Conservation (phyloP, 2,797 vertebrate species). For the Lutjanus campechanus region DNA sequence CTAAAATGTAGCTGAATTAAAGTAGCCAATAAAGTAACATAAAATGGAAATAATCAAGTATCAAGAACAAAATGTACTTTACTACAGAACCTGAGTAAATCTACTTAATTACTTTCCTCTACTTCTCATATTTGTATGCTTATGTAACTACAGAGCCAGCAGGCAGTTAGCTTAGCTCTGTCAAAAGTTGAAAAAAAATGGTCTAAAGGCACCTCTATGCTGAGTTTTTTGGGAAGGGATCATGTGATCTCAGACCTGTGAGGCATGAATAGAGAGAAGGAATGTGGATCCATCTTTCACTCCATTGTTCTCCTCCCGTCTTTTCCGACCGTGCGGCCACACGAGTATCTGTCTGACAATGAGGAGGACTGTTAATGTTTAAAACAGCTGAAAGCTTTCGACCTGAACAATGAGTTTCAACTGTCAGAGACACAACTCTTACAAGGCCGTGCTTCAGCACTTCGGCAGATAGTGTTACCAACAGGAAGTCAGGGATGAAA, state of each 20-base stretch:
- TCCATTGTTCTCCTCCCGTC: slow-evolving; percentile 51
- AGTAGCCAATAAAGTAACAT: too few species aligned
- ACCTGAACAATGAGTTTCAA: slow-evolving; percentile 48
- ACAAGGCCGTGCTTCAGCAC: slow-evolving; percentile 17
- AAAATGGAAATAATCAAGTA: too few species aligned
- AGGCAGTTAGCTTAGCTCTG: neutral
- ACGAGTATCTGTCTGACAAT: slow-evolving; percentile 41
- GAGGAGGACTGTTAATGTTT: slow-evolving; percentile 46
- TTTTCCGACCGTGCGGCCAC: slow-evolving; percentile 35
- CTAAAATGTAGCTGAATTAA: too few species aligned
- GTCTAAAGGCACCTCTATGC: neutral
- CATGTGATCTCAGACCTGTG: slow-evolving; percentile 64
- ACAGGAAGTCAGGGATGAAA: slow-evolving; percentile 18
- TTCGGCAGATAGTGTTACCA: slow-evolving; percentile 37
- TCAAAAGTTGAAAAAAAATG: neutral
- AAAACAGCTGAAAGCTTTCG: slow-evolving; percentile 41
- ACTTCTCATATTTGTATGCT: neutral
- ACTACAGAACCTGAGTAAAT: too few species aligned
- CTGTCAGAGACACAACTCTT: slow-evolving; percentile 42
- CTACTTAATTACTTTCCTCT: too few species aligned
- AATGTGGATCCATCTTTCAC: slow-evolving; percentile 64
- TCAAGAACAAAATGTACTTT: too few species aligned
- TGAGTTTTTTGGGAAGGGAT: slow-evolving; percentile 3
- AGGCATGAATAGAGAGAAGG: slow-evolving; percentile 67
- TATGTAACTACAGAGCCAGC: neutral